Percentiles rank a stretch among this genome's conserved stretches.
Conservation (phyloP, 2,797 vertebrate species). For the Tachyglossus aculeatus region DNA sequence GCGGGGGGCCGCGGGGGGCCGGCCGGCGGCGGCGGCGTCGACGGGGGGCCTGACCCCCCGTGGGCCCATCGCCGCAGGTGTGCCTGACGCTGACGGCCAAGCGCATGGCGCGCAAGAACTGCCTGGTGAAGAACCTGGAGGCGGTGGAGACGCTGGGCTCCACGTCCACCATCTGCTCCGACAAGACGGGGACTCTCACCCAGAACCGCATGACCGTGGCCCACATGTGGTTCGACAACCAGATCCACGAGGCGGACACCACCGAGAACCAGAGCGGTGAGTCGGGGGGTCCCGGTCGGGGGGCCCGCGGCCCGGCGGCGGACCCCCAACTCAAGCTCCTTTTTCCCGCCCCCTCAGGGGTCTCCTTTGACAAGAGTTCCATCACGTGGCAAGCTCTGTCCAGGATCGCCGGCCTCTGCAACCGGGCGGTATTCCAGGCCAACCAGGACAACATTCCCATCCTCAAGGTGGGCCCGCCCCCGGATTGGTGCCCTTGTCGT, state of each 20-base stretch:
- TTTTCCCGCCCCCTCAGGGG: slow-evolving; percentile 64
- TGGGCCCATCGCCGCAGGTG: slow-evolving; percentile 83
- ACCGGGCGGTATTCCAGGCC: slow-evolving; percentile 94
- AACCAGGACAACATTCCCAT: slow-evolving; percentile 88
- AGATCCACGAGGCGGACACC: slow-evolving; percentile 88
- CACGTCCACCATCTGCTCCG: slow-evolving; percentile 88
- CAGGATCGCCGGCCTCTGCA: slow-evolving; percentile 91
- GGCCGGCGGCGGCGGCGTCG: no score
- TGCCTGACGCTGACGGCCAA: slow-evolving; percentile 97
- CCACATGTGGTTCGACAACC: slow-evolving; percentile 92
- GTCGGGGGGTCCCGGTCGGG: background rate
- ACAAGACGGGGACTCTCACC: slow-evolving; percentile 87
- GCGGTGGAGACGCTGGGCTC: slow-evolving; percentile 94
- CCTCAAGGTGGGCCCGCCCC: slow-evolving; percentile 86
- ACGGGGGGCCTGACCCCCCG: no score
- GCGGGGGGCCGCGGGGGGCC: fast-evolving
- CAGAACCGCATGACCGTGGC: slow-evolving; percentile 90
- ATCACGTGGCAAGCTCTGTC: slow-evolving; percentile 87
- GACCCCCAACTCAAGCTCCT: no score
- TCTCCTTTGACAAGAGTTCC: slow-evolving; percentile 92
- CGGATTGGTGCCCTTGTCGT: no score
- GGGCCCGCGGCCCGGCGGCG: no score
- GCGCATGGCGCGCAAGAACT: slow-evolving; percentile 97
- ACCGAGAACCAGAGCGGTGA: slow-evolving; percentile 90
- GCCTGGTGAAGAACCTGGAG: slow-evolving; percentile 94